These are phyloP conservation scores for Mus pahari DNA, from an alignment of 2,113 vertebrate genomes.

Conservation along the genomic window DNA sequence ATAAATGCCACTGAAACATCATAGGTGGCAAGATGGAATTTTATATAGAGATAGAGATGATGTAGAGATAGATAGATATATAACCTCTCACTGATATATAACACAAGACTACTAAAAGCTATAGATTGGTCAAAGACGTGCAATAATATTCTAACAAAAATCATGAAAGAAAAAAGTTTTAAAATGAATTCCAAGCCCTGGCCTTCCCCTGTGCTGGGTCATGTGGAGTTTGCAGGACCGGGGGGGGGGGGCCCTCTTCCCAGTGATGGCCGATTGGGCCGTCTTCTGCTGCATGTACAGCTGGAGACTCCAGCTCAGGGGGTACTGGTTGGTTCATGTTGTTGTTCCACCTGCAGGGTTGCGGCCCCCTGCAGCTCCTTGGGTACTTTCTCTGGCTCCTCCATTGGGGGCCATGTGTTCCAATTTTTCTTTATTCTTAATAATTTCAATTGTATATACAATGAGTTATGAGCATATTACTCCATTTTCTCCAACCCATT, in stretches of 20 bases:
- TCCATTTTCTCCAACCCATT: background rate
- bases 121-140: background rate
- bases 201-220: too few relatives aligned
- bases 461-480: background rate
- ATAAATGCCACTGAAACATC: background rate
- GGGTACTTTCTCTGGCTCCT: too few relatives aligned
- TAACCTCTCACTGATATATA: background rate
- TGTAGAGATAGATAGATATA: background rate
- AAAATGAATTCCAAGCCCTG: slow-evolving; percentile 18
- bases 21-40: background rate
- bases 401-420: too few relatives aligned
- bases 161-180: background rate
- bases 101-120: background rate
- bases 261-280: too few relatives aligned
- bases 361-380: too few relatives aligned
- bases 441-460: too few relatives aligned
- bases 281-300: too few relatives aligned
- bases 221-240: too few relatives aligned
- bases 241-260: too few relatives aligned
- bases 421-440: background rate
- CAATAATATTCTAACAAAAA: background rate
- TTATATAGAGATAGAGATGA: background rate
- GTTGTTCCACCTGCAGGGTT: too few relatives aligned
- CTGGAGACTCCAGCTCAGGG: too few relatives aligned
- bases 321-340: too few relatives aligned